Conservation (phyloP, 2,888 invertebrate species). For the Spatulosminthurus flaviceps region DNA sequence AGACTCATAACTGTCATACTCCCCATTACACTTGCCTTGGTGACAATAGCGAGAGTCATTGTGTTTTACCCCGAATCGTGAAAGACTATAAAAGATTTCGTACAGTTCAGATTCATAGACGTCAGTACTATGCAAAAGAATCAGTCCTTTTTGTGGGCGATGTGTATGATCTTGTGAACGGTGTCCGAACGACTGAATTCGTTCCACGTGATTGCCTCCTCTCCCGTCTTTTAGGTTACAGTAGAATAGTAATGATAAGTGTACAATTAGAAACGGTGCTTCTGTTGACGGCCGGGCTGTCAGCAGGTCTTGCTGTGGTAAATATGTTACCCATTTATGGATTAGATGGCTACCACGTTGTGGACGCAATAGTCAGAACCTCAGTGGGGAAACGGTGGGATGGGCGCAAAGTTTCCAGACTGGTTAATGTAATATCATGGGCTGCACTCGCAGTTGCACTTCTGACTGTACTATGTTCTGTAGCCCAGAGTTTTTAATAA, state of each 20-base stretch:
- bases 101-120: slow-evolving; percentile 61
- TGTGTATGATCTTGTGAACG: slow-evolving; percentile 61
- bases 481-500: slow-evolving; percentile 55
- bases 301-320: slow-evolving; percentile 63
- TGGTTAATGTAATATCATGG: slow-evolving; percentile 62
- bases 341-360: slow-evolving; percentile 62
- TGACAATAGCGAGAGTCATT: slow-evolving; percentile 47
- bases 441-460: slow-evolving; percentile 58
- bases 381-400: slow-evolving; percentile 58
- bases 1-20: slow-evolving; percentile 48
- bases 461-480: slow-evolving; percentile 61
- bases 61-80: slow-evolving; percentile 59
- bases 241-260: slow-evolving; percentile 56
- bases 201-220: slow-evolving; percentile 61
- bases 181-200: slow-evolving; percentile 57
- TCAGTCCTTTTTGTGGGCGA: slow-evolving; percentile 62
- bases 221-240: slow-evolving; percentile 59
- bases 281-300: slow-evolving; percentile 61
- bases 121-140: slow-evolving; percentile 54
- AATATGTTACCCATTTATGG: slow-evolving; percentile 63
- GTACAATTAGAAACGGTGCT: slow-evolving; percentile 62
- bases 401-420: slow-evolving; percentile 55
- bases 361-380: slow-evolving; percentile 51
- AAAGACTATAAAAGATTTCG: slow-evolving; percentile 57
- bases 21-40: slow-evolving; percentile 50